Evolutionary conservation across 1,140 invertebrate species (phyloP), one percentile per base, ranked within the genome.

Genomic region (Papilio aristodemus): DNA sequence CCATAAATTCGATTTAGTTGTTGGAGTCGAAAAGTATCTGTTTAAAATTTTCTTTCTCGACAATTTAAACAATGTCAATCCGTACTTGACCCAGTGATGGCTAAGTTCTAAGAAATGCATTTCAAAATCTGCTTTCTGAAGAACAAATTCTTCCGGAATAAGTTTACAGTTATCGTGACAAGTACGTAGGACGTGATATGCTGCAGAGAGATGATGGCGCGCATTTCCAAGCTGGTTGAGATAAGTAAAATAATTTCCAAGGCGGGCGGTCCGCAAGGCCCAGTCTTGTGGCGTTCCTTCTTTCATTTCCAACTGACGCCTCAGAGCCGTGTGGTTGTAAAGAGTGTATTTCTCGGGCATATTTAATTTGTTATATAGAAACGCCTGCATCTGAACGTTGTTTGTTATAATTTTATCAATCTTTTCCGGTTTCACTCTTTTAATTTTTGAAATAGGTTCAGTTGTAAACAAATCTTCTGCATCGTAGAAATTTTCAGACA

Each of bases 11-110:
- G 83, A 17, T 39, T 73, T 81, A 2, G 77, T 79, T 72, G 90
- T 70, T 57, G 82, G 67, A 59, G 87, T 78, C 4, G 79, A 74
- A 69, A 88, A 92, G 67, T 87, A 90, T 36, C 80, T 75, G 25
- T 77, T 83, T 13, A 92, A 77, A 68, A 90, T 83, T 60, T 89
- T 89, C 62, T 88, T 87, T 68, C 90, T 92, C 0, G 94, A 95
- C 39, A 88, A 64, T 74, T 93, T 93, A 68, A 95, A 91, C 14
- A 95, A 76, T 14, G 90, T 88, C 10, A 95, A 78, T 10, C 93
- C 93, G 82, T 94, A 95, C 79, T 95, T 95, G 1, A 93, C 92
- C 94, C 94, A 95, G 75, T 93, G 93, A 67, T 93, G 91, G 19
- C 92, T 92, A 10, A 95, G 81, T 80, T 95, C 94, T 17, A 94